These are phyloP conservation scores for Notarius quadriscutis DNA, from an alignment of 2,113 vertebrate genomes.

Conservation along the genomic window DNA sequence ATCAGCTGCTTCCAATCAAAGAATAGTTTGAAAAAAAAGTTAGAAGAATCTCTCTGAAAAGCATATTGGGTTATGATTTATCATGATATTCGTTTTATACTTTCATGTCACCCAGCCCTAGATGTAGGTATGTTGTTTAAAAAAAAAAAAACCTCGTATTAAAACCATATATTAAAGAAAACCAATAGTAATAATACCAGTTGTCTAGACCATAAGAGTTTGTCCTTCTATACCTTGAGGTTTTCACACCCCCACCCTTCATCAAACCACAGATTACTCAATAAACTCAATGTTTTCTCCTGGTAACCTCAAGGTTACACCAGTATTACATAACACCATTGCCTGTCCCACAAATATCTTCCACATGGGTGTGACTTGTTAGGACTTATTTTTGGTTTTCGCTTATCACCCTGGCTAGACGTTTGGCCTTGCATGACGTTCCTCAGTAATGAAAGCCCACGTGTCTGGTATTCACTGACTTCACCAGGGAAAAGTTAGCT, in stretches of 20 bases:
- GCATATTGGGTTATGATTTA: no score
- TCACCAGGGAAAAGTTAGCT: conserved; percentile 44
- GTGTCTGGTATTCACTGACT: conserved; percentile 22
- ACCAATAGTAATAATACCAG: neutral
- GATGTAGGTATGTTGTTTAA: no score
- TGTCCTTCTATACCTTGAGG: neutral
- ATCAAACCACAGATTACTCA: neutral
- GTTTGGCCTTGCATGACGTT: conserved; percentile 7
- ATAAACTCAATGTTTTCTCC: neutral
- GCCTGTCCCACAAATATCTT: neutral
- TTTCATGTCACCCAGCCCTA: no score
- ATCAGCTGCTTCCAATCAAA: neutral
- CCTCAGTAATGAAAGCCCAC: conserved; percentile 14
- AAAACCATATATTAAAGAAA: neutral
- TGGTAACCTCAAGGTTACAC: neutral
- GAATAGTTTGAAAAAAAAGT: no score
- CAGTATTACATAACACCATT: neutral
- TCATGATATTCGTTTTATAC: no score
- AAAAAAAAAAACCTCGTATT: neutral
- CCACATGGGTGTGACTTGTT: conserved; percentile 15
- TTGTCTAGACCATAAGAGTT: no score
- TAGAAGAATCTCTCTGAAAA: no score
- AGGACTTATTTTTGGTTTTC: neutral
- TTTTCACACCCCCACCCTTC: neutral
- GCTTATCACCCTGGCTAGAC: conserved; percentile 33